Evolutionary conservation across 1,140 invertebrate species (phyloP).

Genomic region (Danaus melanippus): DNA sequence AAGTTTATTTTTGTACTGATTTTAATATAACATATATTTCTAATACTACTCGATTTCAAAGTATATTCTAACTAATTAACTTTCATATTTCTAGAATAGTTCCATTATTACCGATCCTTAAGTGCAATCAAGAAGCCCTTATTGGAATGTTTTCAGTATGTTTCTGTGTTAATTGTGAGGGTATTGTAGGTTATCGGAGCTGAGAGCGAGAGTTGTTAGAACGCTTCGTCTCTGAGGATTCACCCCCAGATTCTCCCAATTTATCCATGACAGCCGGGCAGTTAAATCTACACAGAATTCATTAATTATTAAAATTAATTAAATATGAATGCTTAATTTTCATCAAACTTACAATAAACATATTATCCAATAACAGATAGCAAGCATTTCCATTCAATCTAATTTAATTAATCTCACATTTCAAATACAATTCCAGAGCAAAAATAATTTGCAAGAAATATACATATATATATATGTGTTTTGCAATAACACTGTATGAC

Average conservation of each 20-base stretch:
- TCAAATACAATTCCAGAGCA: background rate
- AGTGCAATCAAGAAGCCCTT: too few relatives aligned
- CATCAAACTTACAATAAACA: too few relatives aligned
- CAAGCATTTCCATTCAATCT: too few relatives aligned
- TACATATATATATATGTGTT: too few relatives aligned
- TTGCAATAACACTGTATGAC: too few relatives aligned
- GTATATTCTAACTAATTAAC: too few relatives aligned
- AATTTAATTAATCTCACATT: background rate
- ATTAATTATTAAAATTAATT: conserved; percentile 4
- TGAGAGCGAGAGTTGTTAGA: conserved; percentile 84
- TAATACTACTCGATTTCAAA: conserved; percentile 3
- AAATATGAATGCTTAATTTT: background rate
- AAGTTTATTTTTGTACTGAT: too few relatives aligned
- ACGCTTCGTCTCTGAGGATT: conserved; percentile 88
- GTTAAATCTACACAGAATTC: conserved; percentile 87
- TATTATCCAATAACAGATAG: too few relatives aligned
- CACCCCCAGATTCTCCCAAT: conserved; percentile 98
- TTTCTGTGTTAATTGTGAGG: conserved; percentile 40
- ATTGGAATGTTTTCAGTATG: background rate
- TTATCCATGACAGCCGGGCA: conserved; percentile 97
- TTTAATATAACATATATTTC: background rate
- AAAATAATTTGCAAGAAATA: conserved; percentile 8
- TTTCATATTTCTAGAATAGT: too few relatives aligned
- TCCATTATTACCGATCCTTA: too few relatives aligned
- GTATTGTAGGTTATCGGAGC: conserved; percentile 81